Evolutionary conservation across 2,797 vertebrate species (phyloP).

Genomic region (Etheostoma perlongum): DNA sequence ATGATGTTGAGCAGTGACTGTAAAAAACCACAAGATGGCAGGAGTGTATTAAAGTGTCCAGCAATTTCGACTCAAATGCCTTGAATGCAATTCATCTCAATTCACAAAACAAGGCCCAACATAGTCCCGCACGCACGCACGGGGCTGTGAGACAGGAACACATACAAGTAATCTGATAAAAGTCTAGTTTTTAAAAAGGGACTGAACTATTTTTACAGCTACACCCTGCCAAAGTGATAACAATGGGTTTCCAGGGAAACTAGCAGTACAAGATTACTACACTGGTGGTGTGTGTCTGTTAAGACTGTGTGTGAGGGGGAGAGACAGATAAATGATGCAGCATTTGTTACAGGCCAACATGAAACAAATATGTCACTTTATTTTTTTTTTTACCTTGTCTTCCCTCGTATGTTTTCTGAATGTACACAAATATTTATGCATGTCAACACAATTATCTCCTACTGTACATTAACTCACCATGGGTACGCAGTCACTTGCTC

Average conservation of each 20-base stretch:
- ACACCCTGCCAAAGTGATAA: conserved; percentile 46
- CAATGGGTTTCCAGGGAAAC: conserved; percentile 64
- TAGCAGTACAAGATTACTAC: conserved; percentile 10
- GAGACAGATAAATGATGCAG: background rate
- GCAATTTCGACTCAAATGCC: background rate
- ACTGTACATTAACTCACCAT: conserved; percentile 80
- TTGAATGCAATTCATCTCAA: background rate
- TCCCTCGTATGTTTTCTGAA: background rate
- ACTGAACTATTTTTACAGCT: conserved; percentile 40
- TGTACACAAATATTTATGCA: conserved; percentile 1
- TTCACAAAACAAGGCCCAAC: background rate
- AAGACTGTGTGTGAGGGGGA: background rate
- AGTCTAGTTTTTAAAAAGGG: conserved; percentile 27
- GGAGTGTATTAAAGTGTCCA: conserved; percentile 13
- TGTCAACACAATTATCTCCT: background rate
- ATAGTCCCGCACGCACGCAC: background rate
- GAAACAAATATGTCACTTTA: background rate
- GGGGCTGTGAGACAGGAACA: conserved; percentile 54
- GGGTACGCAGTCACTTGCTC: conserved; percentile 87
- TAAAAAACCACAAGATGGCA: conserved; percentile 71
- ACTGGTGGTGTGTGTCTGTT: conserved; percentile 20
- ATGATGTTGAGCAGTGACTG: conserved; percentile 12
- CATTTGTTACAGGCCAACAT: conserved; percentile 3
- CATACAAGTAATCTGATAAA: conserved; percentile 58
- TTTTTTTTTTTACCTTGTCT: conserved; percentile 4